Base-by-base conservation (phyloP, 2,888 invertebrate species). In the Oegoconia quadripuncta region DNA sequence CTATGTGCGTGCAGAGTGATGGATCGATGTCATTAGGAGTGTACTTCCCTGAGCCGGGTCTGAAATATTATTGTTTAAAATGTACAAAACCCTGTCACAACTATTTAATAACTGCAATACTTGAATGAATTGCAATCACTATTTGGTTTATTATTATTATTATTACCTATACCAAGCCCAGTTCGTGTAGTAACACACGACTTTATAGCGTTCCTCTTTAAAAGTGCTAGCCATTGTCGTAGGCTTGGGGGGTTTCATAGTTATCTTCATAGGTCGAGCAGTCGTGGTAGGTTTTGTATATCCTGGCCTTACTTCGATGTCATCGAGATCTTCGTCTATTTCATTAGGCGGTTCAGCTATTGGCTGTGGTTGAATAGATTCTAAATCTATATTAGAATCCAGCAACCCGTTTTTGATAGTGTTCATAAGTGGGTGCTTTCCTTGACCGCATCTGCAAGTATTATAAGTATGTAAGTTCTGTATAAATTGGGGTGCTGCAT, bases 131-230 rank as follows among this genome's bases (percentile, higher is more conserved):
- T 3, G 9, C 23, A 6, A n/a, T 23, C 3, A 8, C 3, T 9
- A 23, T 23, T 6, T 23, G n/a, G n/a, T 3, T 9, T 3, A 23
- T 6, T 6, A 23, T 3, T 23, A 23, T 23, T 23, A n/a, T 23
- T 23, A n/a, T 56, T 71, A 88, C 88, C 88, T 88, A 75, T 97
- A 97, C 95, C 96, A 97, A 16, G 97, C 95, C 97, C 97, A 97
- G 65, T 97, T 97, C 0, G 96, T 96, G 70, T 96, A 97, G 66
- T 97, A 97, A 61, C 97, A 97, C 3, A 97, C 92, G 0, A 96
- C 92, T 83, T 95, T 96, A 60, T 89, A 95, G 40, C 69, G 64
- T 47, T 81, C 80, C 44, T 77, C 73, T 38, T 64, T 61, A 33
- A 66, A 55, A 37, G 48, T 57, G 41, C 48, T 9, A 63, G 55